A percentile compares a stretch with the other conserved stretches of the same genome.
These are phyloP conservation scores for Drosophila kepulauana DNA, from an alignment of 1,140 invertebrate species.

Conservation along the genomic window DNA sequence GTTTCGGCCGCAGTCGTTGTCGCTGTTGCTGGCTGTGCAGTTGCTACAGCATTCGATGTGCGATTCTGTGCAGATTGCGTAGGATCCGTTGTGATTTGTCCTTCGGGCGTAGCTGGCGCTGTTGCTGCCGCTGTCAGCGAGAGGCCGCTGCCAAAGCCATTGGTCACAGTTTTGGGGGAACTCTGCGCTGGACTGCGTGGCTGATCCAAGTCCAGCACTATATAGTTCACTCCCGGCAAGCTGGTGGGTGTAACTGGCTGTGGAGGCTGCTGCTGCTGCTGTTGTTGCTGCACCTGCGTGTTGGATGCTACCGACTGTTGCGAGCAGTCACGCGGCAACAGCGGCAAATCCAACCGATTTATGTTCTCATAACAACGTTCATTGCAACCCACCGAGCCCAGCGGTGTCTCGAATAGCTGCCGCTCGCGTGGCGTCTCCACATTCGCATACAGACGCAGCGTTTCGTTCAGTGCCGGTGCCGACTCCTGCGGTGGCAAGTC, in stretches of 20 bases:
- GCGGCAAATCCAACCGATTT: constrained; percentile 62
- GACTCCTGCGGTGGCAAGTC: constrained; percentile 84
- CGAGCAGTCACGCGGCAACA: constrained; percentile 42
- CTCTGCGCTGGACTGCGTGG: constrained; percentile 68
- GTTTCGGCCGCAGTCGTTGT: constrained; percentile 21
- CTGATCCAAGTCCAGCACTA: constrained; percentile 79
- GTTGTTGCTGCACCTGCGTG: not conserved
- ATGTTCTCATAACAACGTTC: constrained; percentile 80
- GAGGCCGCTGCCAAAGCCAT: constrained; percentile 78
- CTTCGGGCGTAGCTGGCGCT: constrained; percentile 54
- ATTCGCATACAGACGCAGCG: constrained; percentile 74
- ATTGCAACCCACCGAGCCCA: not conserved
- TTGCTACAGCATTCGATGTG: constrained; percentile 16
- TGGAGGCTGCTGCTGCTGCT: constrained; percentile 17
- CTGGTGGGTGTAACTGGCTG: constrained; percentile 58
- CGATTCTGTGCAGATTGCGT: constrained; percentile 36
- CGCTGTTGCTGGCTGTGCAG: constrained; percentile 23
- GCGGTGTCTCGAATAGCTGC: constrained; percentile 48
- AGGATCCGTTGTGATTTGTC: constrained; percentile 16
- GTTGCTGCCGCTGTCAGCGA: constrained; percentile 66
- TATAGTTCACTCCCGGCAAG: constrained; percentile 71
- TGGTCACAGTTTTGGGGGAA: constrained; percentile 63
- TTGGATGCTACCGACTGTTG: constrained; percentile 37
- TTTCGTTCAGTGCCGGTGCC: constrained; percentile 72
- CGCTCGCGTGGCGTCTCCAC: constrained; percentile 57